These are phyloP conservation scores for Trialeurodes vaporariorum DNA, from an alignment of 1,140 invertebrate genomes.

Conservation along the genomic window DNA sequence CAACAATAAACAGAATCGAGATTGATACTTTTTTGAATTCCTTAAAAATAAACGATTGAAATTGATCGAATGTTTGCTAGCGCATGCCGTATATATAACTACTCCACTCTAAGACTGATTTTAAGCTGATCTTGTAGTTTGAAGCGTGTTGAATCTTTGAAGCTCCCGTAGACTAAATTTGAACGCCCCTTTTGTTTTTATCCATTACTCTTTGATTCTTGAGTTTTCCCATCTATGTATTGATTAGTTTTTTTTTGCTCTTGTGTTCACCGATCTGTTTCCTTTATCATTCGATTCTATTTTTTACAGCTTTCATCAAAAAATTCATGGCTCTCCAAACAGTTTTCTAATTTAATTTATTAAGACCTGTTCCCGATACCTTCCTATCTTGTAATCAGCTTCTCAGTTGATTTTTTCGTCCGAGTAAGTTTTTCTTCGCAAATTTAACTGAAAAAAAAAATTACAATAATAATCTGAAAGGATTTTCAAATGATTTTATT, in stretches of 20 bases:
- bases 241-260: background rate
- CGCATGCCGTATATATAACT: too few species aligned
- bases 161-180: background rate
- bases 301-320: constrained; percentile 18
- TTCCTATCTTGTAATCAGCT: background rate
- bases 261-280: background rate
- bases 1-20: too few species aligned
- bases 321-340: constrained; percentile 15
- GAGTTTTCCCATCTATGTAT: background rate
- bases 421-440: background rate
- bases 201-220: background rate
- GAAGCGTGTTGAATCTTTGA: too few species aligned
- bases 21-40: too few species aligned
- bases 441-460: too few species aligned
- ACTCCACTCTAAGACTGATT: too few species aligned
- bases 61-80: too few species aligned
- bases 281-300: background rate
- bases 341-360: background rate
- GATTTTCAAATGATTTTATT: too few species aligned
- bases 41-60: too few species aligned
- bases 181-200: background rate
- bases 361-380: background rate
- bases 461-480: too few species aligned
- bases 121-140: too few species aligned
- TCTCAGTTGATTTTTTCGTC: background rate